Percentiles rank a stretch among this genome's conserved stretches.
These are phyloP conservation scores for Epicampocera succincta DNA, from an alignment of 2,888 invertebrate species.

Conservation along the genomic window DNA sequence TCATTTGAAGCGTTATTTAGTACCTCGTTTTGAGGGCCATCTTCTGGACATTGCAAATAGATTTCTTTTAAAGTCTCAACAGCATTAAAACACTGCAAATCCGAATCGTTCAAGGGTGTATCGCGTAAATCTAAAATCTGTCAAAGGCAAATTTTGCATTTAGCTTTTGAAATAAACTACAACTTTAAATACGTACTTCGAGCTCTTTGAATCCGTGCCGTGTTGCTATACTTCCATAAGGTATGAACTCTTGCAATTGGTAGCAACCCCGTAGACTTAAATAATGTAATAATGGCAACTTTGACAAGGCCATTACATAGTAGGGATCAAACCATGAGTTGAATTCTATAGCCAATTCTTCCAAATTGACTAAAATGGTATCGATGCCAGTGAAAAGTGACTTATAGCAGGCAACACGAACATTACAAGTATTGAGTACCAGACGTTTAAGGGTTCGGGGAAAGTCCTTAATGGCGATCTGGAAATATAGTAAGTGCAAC, in stretches of 20 bases:
- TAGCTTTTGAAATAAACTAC: neutral
- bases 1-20: slow-evolving; percentile 7
- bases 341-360: slow-evolving; percentile 86
- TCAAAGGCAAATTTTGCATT: neutral
- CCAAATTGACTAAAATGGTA: slow-evolving; percentile 75
- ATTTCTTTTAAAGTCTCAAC: slow-evolving; percentile 83
- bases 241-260: slow-evolving; percentile 87
- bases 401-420: slow-evolving; percentile 76
- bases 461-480: slow-evolving; percentile 86
- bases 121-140: slow-evolving; percentile 83
- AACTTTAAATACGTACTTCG: slow-evolving; percentile 72
- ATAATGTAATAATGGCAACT: slow-evolving; percentile 84
- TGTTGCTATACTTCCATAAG: slow-evolving; percentile 89
- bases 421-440: slow-evolving; percentile 79
- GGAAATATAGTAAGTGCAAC: neutral
- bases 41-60: slow-evolving; percentile 82
- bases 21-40: slow-evolving; percentile 1
- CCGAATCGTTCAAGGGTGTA: slow-evolving; percentile 84
- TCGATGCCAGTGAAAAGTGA: slow-evolving; percentile 80
- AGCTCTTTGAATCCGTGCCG: slow-evolving; percentile 85
- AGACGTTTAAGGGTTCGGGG: slow-evolving; percentile 85
- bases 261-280: slow-evolving; percentile 86
- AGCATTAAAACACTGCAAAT: slow-evolving; percentile 84
- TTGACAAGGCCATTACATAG: slow-evolving; percentile 88
- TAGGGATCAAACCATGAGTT: slow-evolving; percentile 90